These are phyloP conservation scores for Cyanoliseus patagonus DNA, from an alignment of 2,113 vertebrate genomes.

Conservation along the genomic window DNA sequence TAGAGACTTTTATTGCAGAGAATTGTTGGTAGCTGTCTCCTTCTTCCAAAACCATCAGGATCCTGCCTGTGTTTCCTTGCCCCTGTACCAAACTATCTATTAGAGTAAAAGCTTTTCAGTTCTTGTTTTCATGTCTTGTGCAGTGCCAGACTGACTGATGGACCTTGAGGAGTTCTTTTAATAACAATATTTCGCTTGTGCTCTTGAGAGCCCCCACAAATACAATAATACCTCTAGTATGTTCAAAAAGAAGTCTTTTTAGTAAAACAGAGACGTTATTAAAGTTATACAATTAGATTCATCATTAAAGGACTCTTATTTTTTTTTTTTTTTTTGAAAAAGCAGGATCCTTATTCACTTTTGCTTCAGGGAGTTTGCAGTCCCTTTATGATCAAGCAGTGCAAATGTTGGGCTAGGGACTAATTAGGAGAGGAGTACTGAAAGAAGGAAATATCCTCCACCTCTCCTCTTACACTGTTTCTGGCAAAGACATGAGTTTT, in stretches of 20 bases:
- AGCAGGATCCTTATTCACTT: not conserved
- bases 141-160: not conserved
- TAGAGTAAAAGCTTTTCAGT: not conserved
- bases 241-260: not conserved
- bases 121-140: constrained; percentile 10
- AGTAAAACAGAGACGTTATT: not conserved
- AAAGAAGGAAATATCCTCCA: not conserved
- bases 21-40: constrained; percentile 5
- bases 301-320: not conserved
- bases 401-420: not conserved
- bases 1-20: not conserved
- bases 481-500: not conserved
- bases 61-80: not conserved
- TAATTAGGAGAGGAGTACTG: not conserved
- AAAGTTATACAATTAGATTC: not conserved
- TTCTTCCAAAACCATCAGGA: not conserved
- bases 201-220: not conserved
- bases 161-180: constrained; percentile 1
- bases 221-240: not conserved
- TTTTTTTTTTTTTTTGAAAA: not conserved
- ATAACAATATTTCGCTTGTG: not conserved
- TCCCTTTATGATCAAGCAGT: not conserved
- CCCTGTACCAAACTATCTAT: not conserved
- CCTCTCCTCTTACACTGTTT: not conserved
- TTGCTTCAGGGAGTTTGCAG: not conserved